Conservation (phyloP, 2,888 invertebrate genomes). For the Erebia aethiops region DNA sequence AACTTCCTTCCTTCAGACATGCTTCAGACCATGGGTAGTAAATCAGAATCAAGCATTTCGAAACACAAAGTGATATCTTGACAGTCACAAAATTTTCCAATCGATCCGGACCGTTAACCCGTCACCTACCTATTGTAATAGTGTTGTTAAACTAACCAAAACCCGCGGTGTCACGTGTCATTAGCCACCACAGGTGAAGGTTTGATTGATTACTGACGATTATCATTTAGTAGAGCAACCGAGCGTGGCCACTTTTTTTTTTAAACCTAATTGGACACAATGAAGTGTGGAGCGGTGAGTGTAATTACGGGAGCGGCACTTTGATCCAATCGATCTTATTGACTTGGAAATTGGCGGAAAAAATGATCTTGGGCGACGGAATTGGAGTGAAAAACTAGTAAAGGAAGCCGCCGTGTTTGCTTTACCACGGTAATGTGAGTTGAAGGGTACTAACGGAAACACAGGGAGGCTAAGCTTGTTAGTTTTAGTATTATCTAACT, state of each 20-base stretch:
- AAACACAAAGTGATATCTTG: conserved; percentile 10
- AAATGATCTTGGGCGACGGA: conserved; percentile 17
- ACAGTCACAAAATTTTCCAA: conserved; percentile 17
- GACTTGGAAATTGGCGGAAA: conserved; percentile 29
- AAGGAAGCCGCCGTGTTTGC: conserved; percentile 17
- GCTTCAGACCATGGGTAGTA: no score
- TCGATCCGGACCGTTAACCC: conserved; percentile 48
- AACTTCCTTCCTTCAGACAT: no score
- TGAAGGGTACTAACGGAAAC: background rate
- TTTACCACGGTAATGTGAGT: background rate
- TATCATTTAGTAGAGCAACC: conserved; percentile 55
- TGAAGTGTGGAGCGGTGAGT: conserved; percentile 35
- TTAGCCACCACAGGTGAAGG: conserved; percentile 60
- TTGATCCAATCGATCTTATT: conserved; percentile 36
- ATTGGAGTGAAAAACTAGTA: conserved; percentile 21
- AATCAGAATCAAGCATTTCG: background rate
- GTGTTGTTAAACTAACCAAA: conserved; percentile 66
- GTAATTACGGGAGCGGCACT: conserved; percentile 36
- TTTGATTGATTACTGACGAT: conserved; percentile 63
- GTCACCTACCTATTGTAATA: conserved; percentile 54
- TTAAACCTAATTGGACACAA: conserved; percentile 39
- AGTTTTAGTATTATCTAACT: background rate
- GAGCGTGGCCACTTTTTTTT: conserved; percentile 39
- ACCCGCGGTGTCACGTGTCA: conserved; percentile 61
- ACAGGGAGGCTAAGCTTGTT: background rate